Evolutionary conservation across 1,140 invertebrate species (phyloP).

Genomic region (Glomeris maerens): DNA sequence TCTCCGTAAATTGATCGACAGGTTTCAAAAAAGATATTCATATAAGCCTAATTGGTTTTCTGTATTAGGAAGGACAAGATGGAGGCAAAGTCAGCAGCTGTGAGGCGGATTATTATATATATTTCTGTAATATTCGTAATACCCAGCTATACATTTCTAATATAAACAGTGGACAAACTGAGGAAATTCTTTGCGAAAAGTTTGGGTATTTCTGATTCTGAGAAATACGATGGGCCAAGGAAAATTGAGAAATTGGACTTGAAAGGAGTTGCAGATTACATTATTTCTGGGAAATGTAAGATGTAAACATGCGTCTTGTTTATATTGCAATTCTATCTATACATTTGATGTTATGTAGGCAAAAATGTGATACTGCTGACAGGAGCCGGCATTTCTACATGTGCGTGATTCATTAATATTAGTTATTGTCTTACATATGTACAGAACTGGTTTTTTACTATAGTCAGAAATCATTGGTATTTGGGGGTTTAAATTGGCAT

Average conservation of each 20-base stretch:
- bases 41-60: too few relatives aligned
- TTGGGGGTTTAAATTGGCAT: conserved; percentile 3
- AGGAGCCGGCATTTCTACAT: conserved; percentile 88
- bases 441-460: neutral
- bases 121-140: too few relatives aligned
- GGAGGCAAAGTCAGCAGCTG: too few relatives aligned
- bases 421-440: too few relatives aligned
- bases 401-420: too few relatives aligned
- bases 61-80: too few relatives aligned
- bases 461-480: neutral
- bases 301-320: neutral
- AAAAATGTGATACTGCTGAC: conserved; percentile 77
- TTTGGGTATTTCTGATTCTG: neutral
- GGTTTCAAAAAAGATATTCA: too few relatives aligned
- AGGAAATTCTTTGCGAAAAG: conserved; percentile 4
- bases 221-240: conserved; percentile 13
- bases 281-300: conserved; percentile 55
- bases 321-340: neutral
- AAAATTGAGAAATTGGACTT: conserved; percentile 42
- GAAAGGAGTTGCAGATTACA: conserved; percentile 54
- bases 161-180: neutral
- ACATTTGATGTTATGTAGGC: conserved; percentile 9
- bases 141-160: too few relatives aligned
- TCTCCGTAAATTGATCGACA: too few relatives aligned
- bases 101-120: too few relatives aligned